Evolutionary conservation across 1,140 invertebrate genomes (phyloP).

Genomic region (Ruditapes philippinarum): DNA sequence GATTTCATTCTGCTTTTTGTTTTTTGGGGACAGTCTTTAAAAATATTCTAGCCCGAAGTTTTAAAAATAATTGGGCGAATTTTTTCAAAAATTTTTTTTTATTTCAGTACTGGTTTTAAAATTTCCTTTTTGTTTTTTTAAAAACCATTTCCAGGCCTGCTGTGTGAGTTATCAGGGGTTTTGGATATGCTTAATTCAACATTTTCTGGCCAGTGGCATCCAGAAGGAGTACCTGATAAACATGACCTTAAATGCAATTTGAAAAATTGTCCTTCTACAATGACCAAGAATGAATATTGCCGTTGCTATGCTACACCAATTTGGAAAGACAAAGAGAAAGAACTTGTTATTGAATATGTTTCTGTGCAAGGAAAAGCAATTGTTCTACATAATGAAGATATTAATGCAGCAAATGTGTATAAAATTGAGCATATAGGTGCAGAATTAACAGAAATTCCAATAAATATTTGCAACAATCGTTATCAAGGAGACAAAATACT

Average conservation of each 20-base stretch:
- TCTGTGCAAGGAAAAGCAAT: conserved; percentile 7
- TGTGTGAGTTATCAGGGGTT: neutral
- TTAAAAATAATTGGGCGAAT: no score
- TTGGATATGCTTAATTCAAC: neutral
- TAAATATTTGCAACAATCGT: neutral
- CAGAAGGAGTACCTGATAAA: neutral
- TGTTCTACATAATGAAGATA: neutral
- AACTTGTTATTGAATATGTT: conserved; percentile 13
- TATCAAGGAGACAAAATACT: neutral
- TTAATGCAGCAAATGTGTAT: conserved; percentile 5
- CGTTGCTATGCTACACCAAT: neutral
- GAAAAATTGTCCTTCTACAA: neutral
- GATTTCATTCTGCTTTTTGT: no score
- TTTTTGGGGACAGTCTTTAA: no score
- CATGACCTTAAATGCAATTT: neutral
- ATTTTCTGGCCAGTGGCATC: neutral
- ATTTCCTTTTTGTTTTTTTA: no score
- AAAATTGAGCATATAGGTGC: neutral
- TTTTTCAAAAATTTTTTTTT: no score
- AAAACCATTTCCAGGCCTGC: no score
- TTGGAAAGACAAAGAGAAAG: neutral
- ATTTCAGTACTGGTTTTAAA: no score
- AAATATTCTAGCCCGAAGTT: no score
- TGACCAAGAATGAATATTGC: neutral
- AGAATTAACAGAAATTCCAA: neutral